phyloP scores from a whole-genome alignment of 2,888 invertebrate genomes.

The Metacarcinus magister region DNA sequence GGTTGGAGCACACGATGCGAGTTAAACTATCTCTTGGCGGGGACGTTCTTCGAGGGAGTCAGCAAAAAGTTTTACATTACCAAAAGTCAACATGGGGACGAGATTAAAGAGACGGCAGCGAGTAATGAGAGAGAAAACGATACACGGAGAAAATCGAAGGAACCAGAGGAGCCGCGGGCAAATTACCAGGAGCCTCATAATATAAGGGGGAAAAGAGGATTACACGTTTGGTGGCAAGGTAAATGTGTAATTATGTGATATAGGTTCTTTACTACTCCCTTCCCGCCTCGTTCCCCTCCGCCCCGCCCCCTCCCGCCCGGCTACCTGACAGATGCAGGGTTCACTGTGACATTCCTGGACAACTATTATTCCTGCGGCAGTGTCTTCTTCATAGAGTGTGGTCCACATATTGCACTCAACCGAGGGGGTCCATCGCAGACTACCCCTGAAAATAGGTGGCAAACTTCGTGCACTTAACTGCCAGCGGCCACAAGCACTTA shows the following conservation, averaged over 20 bases:
- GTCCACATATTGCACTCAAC: background rate
- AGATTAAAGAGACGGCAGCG: background rate
- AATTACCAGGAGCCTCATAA: slow-evolving; percentile 65
- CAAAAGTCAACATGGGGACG: slow-evolving; percentile 33
- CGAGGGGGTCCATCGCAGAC: slow-evolving; percentile 50
- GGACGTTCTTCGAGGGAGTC: background rate
- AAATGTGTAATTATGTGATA: slow-evolving; percentile 72
- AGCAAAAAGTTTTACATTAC: slow-evolving; percentile 29
- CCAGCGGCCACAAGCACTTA: slow-evolving; percentile 60
- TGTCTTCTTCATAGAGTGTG: slow-evolving; percentile 31
- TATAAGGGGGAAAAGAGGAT: slow-evolving; percentile 53
- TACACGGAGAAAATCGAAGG: slow-evolving; percentile 36
- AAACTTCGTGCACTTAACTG: slow-evolving; percentile 58
- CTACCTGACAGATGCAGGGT: background rate
- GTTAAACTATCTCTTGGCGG: background rate
- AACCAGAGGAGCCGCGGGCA: slow-evolving; percentile 26
- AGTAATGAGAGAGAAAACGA: slow-evolving; percentile 11
- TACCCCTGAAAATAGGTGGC: slow-evolving; percentile 64
- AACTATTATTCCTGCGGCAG: slow-evolving; percentile 34
- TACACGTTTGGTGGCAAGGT: slow-evolving; percentile 69
- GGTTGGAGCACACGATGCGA: background rate
- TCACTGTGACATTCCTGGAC: slow-evolving; percentile 36
- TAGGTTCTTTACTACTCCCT: slow-evolving; percentile 46
- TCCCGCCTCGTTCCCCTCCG: background rate
- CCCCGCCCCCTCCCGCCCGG: slow-evolving; percentile 20